phyloP scores from a whole-genome alignment of 2,113 vertebrate species.

The Zeus faber region DNA sequence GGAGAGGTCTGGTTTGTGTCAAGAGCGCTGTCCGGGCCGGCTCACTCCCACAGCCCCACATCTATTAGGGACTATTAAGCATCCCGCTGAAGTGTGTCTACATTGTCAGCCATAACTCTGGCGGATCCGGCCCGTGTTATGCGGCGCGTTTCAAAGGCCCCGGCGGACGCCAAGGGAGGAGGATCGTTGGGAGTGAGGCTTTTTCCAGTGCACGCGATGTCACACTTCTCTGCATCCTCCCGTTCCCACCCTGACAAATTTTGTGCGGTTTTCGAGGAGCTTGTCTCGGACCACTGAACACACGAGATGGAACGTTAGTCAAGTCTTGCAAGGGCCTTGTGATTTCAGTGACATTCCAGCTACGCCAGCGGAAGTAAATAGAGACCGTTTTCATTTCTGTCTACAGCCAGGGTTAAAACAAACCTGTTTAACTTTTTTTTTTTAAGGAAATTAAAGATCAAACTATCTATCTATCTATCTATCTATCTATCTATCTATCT shows the following conservation, averaged over 20 bases:
- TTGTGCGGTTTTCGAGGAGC: no score
- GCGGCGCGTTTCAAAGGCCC: conserved; percentile 5
- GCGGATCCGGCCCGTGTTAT: not conserved
- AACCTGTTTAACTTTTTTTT: no score
- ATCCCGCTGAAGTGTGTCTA: conserved; percentile 39
- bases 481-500: no score
- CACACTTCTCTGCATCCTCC: conserved; percentile 14
- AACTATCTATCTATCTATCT: no score
- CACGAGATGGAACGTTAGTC: no score
- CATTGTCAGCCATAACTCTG: conserved; percentile 30
- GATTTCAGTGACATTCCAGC: no score
- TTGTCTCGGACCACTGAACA: no score
- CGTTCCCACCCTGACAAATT: not conserved
- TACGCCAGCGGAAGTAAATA: no score
- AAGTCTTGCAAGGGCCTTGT: no score
- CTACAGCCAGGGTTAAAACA: no score
- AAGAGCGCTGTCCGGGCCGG: conserved; percentile 28
- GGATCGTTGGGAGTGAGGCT: conserved; percentile 27
- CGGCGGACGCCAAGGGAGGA: conserved; percentile 32
- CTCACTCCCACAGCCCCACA: conserved; percentile 32
- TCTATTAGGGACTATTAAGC: conserved; percentile 38
- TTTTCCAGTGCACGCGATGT: conserved; percentile 38
- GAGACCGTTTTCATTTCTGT: no score
- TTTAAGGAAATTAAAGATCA: no score
- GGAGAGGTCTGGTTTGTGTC: conserved; percentile 52